Base-by-base conservation (phyloP, 1,140 invertebrate genomes). In the Physella acuta region DNA sequence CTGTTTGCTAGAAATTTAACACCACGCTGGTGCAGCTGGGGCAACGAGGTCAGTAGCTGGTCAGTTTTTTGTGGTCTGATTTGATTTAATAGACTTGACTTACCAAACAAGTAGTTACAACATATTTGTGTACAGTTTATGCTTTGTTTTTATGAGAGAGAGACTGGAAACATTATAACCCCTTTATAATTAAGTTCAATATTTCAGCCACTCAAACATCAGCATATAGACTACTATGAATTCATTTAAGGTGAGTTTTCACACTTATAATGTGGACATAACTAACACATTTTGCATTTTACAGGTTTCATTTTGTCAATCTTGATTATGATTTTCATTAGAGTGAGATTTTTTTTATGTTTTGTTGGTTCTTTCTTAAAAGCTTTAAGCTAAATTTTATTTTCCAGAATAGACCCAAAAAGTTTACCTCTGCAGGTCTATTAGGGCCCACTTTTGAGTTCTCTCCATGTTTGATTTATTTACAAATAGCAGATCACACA, bases 1-100 rank as follows among this genome's bases (percentile, higher is more conserved):
- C 79, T 97, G 52, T 97, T 96, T 88, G 94, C 94, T 1, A 88
- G 94, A 69, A 94, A 93, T 81, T 87, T 97, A 56, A 85, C 93
- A 49, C 93, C 94, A 0, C 84, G 88, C 17, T 95, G 92, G 86
- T 93, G 91, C 0, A 93, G 92, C 80, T 88, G 91, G 81, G 94
- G 94, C 4, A 89, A 92, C 77, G 93, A 97, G 86, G 93, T 94
- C 75, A 73, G 59, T 72, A 11, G 4, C 20, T 11, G 20, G 20
- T 11, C 39, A 44, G 8, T 44, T 8, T 8, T 44, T 44, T 44
- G 39, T 44, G 39, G 8, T 8, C 8, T 11, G 8, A 44, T 8
- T 11, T 44, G 39, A 44, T 20, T 44, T 44, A 44, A 44, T 44
- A 44, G 20, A 11, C 20, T 20, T 44, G 8, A 11, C 20, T 44